Percentiles rank a stretch among this genome's conserved stretches.
Evolutionary conservation across 2,888 invertebrate species (phyloP).

Genomic region (Sphaerophoria taeniata): DNA sequence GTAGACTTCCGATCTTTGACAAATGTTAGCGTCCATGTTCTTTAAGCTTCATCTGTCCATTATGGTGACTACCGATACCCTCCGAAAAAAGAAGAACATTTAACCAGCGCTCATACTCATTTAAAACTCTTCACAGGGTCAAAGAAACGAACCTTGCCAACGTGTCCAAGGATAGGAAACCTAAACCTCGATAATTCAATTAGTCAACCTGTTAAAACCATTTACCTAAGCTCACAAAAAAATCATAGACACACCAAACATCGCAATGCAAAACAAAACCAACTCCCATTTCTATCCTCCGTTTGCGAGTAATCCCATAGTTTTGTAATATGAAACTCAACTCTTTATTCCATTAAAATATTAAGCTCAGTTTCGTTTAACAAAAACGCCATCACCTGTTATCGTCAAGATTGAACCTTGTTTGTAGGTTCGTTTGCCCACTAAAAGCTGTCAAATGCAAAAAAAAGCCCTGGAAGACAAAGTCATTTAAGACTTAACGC

Average conservation of each 20-base stretch:
- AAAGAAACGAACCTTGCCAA: too few relatives aligned
- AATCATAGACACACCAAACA: not conserved
- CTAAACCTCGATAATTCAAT: conserved; percentile 28
- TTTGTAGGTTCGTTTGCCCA: conserved; percentile 10
- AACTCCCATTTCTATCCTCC: not conserved
- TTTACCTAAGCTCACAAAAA: conserved; percentile 34
- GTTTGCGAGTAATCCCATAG: not conserved
- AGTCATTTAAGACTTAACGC: conserved; percentile 3
- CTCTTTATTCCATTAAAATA: conserved; percentile 65
- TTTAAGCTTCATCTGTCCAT: too few relatives aligned
- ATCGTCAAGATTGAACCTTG: conserved; percentile 45
- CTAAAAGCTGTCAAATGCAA: not conserved
- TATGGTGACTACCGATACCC: too few relatives aligned
- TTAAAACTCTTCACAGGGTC: too few relatives aligned
- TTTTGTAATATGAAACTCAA: conserved; percentile 44
- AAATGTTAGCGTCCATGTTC: too few relatives aligned
- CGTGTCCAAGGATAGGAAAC: not conserved
- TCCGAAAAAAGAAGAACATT: too few relatives aligned
- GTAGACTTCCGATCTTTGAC: too few relatives aligned
- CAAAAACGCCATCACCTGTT: conserved; percentile 62
- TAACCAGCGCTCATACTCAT: too few relatives aligned
- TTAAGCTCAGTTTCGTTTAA: conserved; percentile 70
- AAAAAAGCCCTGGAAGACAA: not conserved
- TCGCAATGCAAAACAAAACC: conserved; percentile 14
- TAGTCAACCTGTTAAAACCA: not conserved